phyloP scores from a whole-genome alignment of 2,888 invertebrate genomes.

The Limnephilus lunatus region DNA sequence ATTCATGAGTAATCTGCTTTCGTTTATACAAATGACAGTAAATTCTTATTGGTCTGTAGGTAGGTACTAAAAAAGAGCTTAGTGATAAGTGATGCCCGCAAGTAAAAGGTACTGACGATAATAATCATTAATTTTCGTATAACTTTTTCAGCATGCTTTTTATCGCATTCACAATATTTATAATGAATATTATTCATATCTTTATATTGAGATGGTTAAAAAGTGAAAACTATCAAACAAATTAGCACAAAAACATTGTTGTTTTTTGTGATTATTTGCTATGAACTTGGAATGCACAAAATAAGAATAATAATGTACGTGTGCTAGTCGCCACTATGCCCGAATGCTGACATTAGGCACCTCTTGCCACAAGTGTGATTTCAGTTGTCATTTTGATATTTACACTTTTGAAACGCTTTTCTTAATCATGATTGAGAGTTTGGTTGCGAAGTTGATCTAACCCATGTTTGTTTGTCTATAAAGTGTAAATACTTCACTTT shows the following conservation, averaged over 20 bases:
- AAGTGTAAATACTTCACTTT: no score
- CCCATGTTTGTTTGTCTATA: no score
- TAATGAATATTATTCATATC: background rate
- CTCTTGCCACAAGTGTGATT: no score
- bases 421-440: no score
- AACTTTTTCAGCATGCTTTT: background rate
- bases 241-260: background rate
- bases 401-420: no score
- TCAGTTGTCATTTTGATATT: no score
- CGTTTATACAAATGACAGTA: background rate
- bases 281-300: no score
- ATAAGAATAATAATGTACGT: background rate
- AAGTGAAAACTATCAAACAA: background rate
- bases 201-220: background rate
- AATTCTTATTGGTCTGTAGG: background rate
- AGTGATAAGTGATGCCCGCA: background rate
- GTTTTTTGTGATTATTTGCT: no score
- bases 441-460: no score
- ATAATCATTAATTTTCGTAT: background rate
- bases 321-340: background rate
- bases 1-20: background rate
- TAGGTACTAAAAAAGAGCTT: background rate
- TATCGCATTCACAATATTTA: background rate
- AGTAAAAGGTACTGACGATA: background rate
- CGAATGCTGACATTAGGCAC: background rate